Evolutionary conservation across 2,797 vertebrate genomes (phyloP), one percentile per base, ranked within the genome.

Genomic region (Parotocinclus haroldoi): DNA sequence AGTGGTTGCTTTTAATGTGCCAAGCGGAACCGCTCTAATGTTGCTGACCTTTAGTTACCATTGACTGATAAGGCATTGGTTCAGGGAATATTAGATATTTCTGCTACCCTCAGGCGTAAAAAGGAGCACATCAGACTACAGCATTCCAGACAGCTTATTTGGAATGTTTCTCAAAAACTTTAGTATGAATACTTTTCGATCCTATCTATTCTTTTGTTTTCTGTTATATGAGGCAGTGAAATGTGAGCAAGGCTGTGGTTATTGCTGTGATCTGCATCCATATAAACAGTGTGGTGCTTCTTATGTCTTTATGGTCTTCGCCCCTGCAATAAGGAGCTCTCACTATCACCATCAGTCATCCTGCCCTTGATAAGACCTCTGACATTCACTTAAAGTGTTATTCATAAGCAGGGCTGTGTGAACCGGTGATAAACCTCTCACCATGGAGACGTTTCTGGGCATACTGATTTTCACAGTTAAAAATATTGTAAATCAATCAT

Each of bases 51-150:
- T 79, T 77, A 71, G 75, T 75, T 73, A 58, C 55, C 48, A 50
- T 74, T 76, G 78, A 79, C 75, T 68, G 78, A 76, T 77, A 71
- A 76, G 75, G 55, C 74, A 72, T 77, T 75, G 78, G 75, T 74
- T 75, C 18, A 69, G 36, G 69, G 53, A 75, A 77, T 77, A 74
- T 69, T 44, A 76, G 73, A 79, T 76, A 75, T 77, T 79, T 79
- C 73, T 75, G 64, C 70, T n/a, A 18, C 40, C 64, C 54, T 66
- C 68, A 77, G 75, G 73, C 66, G 62, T 71, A 77, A 66, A 77
- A 77, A 79, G 76, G 71, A 76, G 74, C 51, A 59, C 67, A 73
- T 71, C 71, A 76, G 71, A 67, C 73, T 50, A 7, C 66, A 65
- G 67, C 73, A 74, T 73, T 76, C 74, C 51, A 68, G 72, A 74